These are phyloP conservation scores for Panthera leo DNA, from an alignment of 2,113 vertebrate species.

Conservation along the genomic window DNA sequence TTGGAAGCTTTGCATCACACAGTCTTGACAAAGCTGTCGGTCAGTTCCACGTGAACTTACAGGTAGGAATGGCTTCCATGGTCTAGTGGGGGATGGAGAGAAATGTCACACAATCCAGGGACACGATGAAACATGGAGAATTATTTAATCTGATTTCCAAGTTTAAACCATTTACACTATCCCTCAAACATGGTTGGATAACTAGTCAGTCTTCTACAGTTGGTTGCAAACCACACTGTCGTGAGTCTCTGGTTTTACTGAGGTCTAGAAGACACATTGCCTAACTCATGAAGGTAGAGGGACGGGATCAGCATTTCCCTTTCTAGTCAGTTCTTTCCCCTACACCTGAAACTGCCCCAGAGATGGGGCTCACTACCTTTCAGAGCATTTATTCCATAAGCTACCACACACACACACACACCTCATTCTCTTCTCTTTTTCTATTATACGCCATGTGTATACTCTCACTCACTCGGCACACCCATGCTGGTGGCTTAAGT, in stretches of 20 bases:
- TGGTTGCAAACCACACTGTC: not conserved
- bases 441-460: not conserved
- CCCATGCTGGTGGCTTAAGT: not conserved
- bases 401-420: too few relatives aligned
- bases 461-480: not conserved
- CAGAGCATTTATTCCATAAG: too few relatives aligned
- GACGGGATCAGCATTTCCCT: not conserved
- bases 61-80: not conserved
- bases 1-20: not conserved
- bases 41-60: not conserved
- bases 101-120: not conserved
- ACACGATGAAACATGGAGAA: not conserved
- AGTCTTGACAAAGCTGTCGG: not conserved
- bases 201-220: not conserved
- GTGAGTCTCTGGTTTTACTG: too few relatives aligned
- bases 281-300: not conserved
- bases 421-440: not conserved
- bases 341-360: not conserved
- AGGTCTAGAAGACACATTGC: too few relatives aligned
- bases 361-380: not conserved
- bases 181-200: not conserved
- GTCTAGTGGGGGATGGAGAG: not conserved
- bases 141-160: not conserved
- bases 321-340: not conserved
- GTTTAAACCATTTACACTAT: not conserved